A percentile compares a stretch with the other conserved stretches of the same genome.
These are phyloP conservation scores for Amazona vittata DNA, from an alignment of 2,113 vertebrate species.

Conservation along the genomic window DNA sequence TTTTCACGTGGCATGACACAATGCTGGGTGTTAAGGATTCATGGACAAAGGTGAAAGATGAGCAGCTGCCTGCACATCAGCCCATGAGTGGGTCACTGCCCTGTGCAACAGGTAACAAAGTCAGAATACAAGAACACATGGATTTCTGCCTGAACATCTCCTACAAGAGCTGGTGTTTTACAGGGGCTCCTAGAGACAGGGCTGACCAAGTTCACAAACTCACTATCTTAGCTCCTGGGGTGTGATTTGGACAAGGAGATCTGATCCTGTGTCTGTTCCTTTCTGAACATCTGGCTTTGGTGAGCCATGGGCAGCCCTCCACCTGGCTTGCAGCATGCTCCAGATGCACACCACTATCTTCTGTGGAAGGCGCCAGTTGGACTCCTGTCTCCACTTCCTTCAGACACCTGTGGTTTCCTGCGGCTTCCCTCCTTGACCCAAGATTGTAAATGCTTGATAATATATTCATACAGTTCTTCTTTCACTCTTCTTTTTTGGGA, in stretches of 20 bases:
- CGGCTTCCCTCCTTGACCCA: neutral
- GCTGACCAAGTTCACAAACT: neutral
- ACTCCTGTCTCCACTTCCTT: neutral
- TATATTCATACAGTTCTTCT: neutral
- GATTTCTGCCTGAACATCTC: neutral
- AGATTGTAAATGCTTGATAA: neutral
- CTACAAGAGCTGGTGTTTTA: neutral
- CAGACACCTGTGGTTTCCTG: neutral
- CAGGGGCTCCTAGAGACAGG: neutral
- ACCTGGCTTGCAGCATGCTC: neutral
- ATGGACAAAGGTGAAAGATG: neutral
- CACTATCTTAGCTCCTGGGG: neutral
- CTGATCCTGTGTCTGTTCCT: neutral
- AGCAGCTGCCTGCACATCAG: neutral
- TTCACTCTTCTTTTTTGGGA: neutral
- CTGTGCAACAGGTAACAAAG: neutral
- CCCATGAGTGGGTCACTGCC: neutral
- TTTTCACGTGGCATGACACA: accelerated
- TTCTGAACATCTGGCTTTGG: neutral
- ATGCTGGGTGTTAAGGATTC: neutral
- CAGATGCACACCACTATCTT: neutral
- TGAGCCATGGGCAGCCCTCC: neutral
- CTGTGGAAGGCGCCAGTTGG: neutral
- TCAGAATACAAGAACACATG: neutral
- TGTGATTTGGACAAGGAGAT: neutral